Base-by-base conservation (phyloP, 1,140 invertebrate genomes). In the Camponotus floridanus region DNA sequence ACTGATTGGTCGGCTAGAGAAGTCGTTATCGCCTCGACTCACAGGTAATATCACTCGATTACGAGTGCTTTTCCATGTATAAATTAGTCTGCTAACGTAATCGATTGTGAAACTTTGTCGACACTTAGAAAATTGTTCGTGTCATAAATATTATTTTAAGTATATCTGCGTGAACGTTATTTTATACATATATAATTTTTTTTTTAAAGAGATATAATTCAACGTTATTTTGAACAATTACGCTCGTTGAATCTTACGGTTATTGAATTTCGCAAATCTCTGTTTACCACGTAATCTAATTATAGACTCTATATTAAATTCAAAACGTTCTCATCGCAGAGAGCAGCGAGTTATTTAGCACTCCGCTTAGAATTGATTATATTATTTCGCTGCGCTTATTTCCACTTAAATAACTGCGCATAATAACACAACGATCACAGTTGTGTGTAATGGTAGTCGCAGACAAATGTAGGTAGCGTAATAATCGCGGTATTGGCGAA, bases 1-100 rank as follows among this genome's bases (percentile, higher is more conserved):
- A 87, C 59, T 57, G 89, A 91, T 92, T 92, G 87, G 84, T 78
- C 83, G 67, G 39, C 36, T 26, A 48, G 61, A 70, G 36, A 59
- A 78, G 65, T 62, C 70, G 39, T 78, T 85, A 76, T 83, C 71
- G 21, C 51, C 36, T 36, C 36, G 70, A 74, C 45, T 81, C 39
- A 33, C 74, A 33, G 61, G 39, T 73, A 74, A 83, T 74, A 45
- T 39, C 31, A n/a, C 3, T 33, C 81, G 59, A 84, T 74, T 48
- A 39, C 31, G 51, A 51, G 13, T 51, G 15, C 61, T 59, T 76
- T 39, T 48, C 13, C 45, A 6, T 62, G 45, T 39, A 48, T 62
- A 55, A 74, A 65, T 85, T 73, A 73, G 26, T 61, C 59, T 21
- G 15, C 48, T 61, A 9, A 80, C 11, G 45, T 31, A 55, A 73